Percentiles rank a stretch among this genome's conserved stretches.
Evolutionary conservation across 2,888 invertebrate species (phyloP).

Genomic region (Sturmia bella): DNA sequence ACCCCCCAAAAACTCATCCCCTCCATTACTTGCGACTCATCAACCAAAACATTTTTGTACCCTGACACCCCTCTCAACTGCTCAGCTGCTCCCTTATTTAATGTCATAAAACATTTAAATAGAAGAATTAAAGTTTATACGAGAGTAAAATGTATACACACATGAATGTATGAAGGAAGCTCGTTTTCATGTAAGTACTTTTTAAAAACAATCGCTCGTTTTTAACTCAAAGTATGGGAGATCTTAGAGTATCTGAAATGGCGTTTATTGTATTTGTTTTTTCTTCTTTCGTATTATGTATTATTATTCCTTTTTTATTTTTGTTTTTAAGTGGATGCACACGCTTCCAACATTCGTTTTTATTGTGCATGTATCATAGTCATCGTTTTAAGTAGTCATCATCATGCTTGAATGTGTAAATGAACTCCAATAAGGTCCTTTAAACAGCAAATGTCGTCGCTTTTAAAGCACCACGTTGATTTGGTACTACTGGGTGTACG

Average conservation of each 20-base stretch:
- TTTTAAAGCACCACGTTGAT: constrained; percentile 16
- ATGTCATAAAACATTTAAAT: constrained; percentile 59
- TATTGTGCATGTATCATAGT: constrained; percentile 53
- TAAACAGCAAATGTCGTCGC: constrained; percentile 45
- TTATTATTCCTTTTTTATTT: constrained; percentile 7
- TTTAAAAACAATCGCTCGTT: constrained; percentile 48
- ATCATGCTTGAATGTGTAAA: constrained; percentile 52
- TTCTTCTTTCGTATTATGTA: too few species aligned
- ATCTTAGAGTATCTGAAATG: constrained; percentile 2
- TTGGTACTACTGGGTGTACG: neutral
- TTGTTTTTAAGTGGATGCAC: constrained; percentile 64
- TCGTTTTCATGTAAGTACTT: constrained; percentile 13
- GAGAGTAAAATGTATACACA: constrained; percentile 18
- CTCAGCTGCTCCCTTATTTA: constrained; percentile 51
- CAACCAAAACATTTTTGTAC: constrained; percentile 6
- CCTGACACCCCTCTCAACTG: constrained; percentile 21
- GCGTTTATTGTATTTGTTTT: constrained; percentile 14
- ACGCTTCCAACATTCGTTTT: constrained; percentile 65
- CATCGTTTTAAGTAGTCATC: constrained; percentile 26
- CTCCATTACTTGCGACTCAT: neutral
- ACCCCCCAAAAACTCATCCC: too few species aligned
- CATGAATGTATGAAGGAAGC: neutral
- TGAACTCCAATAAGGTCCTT: constrained; percentile 60
- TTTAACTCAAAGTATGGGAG: constrained; percentile 10
- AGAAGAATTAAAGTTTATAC: constrained; percentile 14